Base-by-base conservation (phyloP, 92 coral and sea anemone genomes). In the Chrysogorgia sp. region DNA sequence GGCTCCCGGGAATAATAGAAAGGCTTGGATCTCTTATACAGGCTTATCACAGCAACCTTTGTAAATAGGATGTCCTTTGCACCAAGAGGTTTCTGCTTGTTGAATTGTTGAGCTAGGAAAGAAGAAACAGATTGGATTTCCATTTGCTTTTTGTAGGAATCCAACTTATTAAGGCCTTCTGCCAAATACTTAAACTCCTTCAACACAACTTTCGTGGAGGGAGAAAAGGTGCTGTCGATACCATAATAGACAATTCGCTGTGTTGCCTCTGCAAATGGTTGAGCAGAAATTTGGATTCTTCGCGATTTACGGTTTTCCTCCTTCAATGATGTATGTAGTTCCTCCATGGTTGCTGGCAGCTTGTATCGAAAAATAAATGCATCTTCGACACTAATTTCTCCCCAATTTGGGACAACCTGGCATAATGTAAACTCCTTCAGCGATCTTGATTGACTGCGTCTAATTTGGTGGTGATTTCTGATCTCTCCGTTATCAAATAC, bases 141-240 rank as follows among this genome's bases (percentile, higher is more conserved):
- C 79, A 72, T 72, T 56, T 72, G 79, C 49, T 56, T 24, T 59
- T 72, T 72, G 50, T 72, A 55, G 14, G 79, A 72, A 31, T 53
- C 53, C 23, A 72, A 32, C 41, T 53, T 72, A 26, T 72, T 72
- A 28, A 72, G 52, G 23, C 79, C 79, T 32, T 32, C 66, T 32
- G 48, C 79, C 23, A 72, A 72, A 72, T 53, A 72, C 66, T 72
- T 72, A 50, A 72, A 72, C 52, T 72, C 79, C 53, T 72, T 72
- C 25, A 72, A 56, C 79, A 55, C 78, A 64, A 71, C 65, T 34
- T 72, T 72, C 79, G 53, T 72, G 30, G 65, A 21, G 31, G 79
- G 48, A 34, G 31, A 35, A 56, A 28, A 72, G 43, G 64, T 72
- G 66, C 79, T 23, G 37, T 72, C 47, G 10, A 53, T 72, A 37